A percentile compares a stretch with the other conserved stretches of the same genome.
Evolutionary conservation across 2,113 vertebrate genomes (phyloP).

Genomic region (Aviceda subcristata): DNA sequence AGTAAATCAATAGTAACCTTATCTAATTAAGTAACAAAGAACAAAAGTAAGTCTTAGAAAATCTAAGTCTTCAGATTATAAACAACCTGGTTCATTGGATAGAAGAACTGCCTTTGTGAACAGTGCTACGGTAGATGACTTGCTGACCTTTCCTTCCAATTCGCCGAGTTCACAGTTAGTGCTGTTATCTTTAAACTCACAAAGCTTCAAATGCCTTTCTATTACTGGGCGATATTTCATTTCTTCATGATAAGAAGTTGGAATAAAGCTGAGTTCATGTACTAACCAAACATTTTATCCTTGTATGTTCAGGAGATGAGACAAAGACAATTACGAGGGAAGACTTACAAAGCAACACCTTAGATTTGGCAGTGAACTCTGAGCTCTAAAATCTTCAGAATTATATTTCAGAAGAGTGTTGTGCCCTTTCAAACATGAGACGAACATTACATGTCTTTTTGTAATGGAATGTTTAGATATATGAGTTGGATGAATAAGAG

Average conservation of each 20-base stretch:
- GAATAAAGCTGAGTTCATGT: conserved; percentile 41
- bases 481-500: conserved; percentile 63
- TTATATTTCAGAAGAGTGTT: conserved; percentile 39
- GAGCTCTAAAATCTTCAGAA: conserved; percentile 39
- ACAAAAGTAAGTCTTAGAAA: conserved; percentile 1
- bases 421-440: conserved; percentile 59
- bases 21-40: background rate
- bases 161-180: background rate
- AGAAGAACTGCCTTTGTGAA: conserved; percentile 4
- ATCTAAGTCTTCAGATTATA: background rate
- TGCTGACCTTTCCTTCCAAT: conserved; percentile 47
- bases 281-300: conserved; percentile 43
- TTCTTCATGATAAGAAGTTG: conserved; percentile 54
- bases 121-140: background rate
- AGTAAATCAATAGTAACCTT: background rate
- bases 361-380: conserved; percentile 37
- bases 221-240: conserved; percentile 45
- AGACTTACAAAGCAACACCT: conserved; percentile 7
- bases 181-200: conserved; percentile 53
- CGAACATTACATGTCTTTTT: conserved; percentile 62
- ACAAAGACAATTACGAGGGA: conserved; percentile 35
- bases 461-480: conserved; percentile 71
- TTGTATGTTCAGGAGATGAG: background rate
- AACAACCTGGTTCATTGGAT: background rate
- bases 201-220: conserved; percentile 56